A percentile compares a stretch with the other conserved stretches of the same genome.
phyloP scores from a whole-genome alignment of 2,113 vertebrate genomes.

The Scalopus aquaticus region DNA sequence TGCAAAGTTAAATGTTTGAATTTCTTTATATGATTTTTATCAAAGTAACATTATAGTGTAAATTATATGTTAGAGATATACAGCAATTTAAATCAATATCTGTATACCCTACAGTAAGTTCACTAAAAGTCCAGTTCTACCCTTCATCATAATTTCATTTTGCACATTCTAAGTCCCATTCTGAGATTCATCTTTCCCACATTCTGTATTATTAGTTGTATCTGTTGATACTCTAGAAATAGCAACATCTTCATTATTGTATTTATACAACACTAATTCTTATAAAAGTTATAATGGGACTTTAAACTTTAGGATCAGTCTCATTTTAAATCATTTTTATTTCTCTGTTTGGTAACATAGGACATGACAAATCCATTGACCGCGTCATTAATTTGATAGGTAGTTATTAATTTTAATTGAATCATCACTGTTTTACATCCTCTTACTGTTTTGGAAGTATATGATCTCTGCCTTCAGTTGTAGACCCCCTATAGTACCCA shows the following conservation, averaged over 20 bases:
- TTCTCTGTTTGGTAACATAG: neutral
- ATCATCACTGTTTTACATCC: no score
- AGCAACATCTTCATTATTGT: neutral
- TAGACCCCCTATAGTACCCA: no score
- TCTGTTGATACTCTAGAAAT: neutral
- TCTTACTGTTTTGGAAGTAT: no score
- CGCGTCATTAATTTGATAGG: neutral
- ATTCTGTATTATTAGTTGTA: neutral
- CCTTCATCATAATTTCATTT: neutral
- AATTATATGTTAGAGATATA: no score
- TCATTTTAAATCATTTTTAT: neutral
- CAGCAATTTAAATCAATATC: no score
- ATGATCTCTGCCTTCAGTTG: no score
- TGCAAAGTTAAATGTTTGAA: neutral
- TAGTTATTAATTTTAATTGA: neutral
- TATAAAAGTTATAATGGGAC: neutral
- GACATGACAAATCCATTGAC: neutral
- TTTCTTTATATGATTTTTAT: neutral
- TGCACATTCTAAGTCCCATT: neutral
- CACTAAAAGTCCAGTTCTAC: no score
- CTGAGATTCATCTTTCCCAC: neutral
- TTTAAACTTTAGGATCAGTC: neutral
- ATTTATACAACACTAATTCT: neutral
- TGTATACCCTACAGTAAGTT: neutral
- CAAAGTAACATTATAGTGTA: no score